A percentile compares a stretch with the other conserved stretches of the same genome.
Conservation (phyloP, 2,113 vertebrate genomes). For the Microtus richardsoni region DNA sequence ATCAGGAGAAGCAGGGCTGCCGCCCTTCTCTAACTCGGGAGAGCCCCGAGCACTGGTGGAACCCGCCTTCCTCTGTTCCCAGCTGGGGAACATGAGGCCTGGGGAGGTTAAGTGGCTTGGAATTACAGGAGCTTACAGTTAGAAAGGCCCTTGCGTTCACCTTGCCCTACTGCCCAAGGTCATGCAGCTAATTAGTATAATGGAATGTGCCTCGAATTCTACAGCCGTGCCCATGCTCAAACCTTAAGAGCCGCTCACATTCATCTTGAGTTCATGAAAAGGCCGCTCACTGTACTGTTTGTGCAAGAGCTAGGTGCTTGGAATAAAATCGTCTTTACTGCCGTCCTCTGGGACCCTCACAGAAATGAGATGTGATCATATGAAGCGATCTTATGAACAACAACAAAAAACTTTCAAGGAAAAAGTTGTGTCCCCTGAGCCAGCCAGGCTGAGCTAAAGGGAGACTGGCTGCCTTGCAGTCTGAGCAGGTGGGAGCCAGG, state of each 20-base stretch:
- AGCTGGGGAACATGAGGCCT: background rate
- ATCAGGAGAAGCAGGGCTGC: background rate
- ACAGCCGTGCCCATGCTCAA: slow-evolving; percentile 44
- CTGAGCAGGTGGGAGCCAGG: slow-evolving; percentile 29
- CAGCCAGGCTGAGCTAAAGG: background rate
- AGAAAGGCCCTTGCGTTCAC: slow-evolving; percentile 45
- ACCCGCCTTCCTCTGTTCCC: background rate
- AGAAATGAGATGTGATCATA: slow-evolving; percentile 73
- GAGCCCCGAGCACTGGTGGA: background rate
- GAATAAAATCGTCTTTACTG: slow-evolving; percentile 69
- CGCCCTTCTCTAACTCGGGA: background rate
- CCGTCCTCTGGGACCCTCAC: slow-evolving; percentile 50
- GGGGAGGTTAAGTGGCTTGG: background rate
- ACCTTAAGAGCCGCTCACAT: slow-evolving; percentile 30
- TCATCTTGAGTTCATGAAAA: slow-evolving; percentile 73
- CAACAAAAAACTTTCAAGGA: slow-evolving; percentile 59
- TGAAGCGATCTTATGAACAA: slow-evolving; percentile 70
- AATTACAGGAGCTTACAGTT: background rate
- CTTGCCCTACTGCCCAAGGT: slow-evolving; percentile 74
- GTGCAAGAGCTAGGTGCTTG: slow-evolving; percentile 42
- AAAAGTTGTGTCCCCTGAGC: slow-evolving; percentile 69
- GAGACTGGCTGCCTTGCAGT: background rate
- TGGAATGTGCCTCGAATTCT: slow-evolving; percentile 26
- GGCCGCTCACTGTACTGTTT: slow-evolving; percentile 33
- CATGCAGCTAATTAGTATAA: slow-evolving; percentile 70